Evolutionary conservation across 92 coral and sea anemone genomes (phyloP).

Genomic region (Zoanthus sansibaricus): DNA sequence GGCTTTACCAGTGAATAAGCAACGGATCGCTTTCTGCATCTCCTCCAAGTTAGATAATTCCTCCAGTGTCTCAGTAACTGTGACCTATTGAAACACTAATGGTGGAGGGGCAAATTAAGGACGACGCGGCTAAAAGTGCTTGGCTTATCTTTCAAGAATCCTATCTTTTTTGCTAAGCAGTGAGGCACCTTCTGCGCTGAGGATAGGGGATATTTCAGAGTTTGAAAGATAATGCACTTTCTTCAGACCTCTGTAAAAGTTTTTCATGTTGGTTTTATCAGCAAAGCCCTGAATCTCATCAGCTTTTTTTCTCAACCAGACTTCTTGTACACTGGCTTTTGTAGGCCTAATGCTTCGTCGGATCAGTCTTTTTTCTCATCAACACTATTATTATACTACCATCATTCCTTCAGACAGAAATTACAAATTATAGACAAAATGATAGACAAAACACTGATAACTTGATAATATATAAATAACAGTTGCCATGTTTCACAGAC

Average conservation of each 20-base stretch:
- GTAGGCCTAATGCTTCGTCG: too few species aligned
- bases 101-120: slow-evolving; percentile 8
- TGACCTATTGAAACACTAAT: slow-evolving; percentile 47
- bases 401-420: background rate
- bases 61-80: slow-evolving; percentile 32
- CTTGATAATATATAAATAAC: background rate
- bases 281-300: too few species aligned
- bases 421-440: background rate
- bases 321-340: too few species aligned
- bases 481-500: slow-evolving; percentile 39
- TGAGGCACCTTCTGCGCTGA: slow-evolving; percentile 18
- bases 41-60: slow-evolving; percentile 21
- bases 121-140: slow-evolving; percentile 2
- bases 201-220: background rate
- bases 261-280: background rate
- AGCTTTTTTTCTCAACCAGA: too few species aligned
- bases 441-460: background rate
- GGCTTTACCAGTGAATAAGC: slow-evolving; percentile 46
- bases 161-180: background rate
- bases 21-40: slow-evolving; percentile 36
- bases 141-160: background rate
- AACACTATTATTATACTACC: background rate
- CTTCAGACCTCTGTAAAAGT: background rate
- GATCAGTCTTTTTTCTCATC: too few species aligned
- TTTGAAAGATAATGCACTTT: background rate